Evolutionary conservation across 2,113 vertebrate genomes (phyloP).

Genomic region (Sarotherodon lohbergeri): DNA sequence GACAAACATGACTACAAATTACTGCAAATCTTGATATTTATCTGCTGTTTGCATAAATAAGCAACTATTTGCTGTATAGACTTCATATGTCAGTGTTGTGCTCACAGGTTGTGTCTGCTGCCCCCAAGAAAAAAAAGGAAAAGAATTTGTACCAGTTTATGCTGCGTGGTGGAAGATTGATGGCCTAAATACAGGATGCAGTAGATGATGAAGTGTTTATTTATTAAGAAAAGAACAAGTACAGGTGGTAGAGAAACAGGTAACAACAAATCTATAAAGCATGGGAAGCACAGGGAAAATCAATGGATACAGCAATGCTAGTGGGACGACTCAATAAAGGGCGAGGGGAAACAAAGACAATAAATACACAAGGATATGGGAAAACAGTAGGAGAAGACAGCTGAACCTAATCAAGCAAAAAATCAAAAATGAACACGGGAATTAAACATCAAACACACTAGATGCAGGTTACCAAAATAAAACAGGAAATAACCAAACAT

Average conservation of each 20-base stretch:
- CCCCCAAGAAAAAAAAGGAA: not conserved
- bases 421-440: not conserved
- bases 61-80: too few relatives aligned
- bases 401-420: accelerated
- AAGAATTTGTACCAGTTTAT: not conserved
- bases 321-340: not conserved
- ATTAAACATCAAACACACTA: not conserved
- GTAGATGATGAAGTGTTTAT: not conserved
- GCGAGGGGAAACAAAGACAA: not conserved
- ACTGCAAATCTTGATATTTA: not conserved
- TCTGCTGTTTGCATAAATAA: not conserved
- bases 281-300: not conserved
- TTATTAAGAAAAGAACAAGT: not conserved
- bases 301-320: not conserved
- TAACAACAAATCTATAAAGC: not conserved
- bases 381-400: not conserved
- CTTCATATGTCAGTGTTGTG: not conserved
- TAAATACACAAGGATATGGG: not conserved
- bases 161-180: not conserved
- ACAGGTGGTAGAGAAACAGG: not conserved
- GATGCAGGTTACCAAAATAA: not conserved
- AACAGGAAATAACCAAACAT: not conserved
- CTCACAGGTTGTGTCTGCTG: not conserved
- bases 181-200: not conserved
- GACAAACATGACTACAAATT: not conserved